Evolutionary conservation across 37 sponge, comb jelly and placozoan species (phyloP).

Genomic region (Sycon ciliatum): DNA sequence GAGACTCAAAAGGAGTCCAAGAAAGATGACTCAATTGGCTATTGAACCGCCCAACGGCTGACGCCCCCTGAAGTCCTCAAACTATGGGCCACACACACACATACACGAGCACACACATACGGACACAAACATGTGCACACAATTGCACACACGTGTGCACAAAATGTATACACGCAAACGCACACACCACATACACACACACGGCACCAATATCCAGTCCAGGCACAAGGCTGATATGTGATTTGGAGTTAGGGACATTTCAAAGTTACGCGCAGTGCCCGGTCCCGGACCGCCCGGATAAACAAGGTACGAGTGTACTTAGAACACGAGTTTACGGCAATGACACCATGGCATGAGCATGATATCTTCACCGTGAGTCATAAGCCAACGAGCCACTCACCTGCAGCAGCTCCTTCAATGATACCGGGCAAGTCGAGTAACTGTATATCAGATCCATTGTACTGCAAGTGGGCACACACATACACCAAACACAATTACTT

Average conservation of each 20-base stretch:
- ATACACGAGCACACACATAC: no score
- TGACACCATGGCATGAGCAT: background rate
- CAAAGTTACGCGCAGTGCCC: no score
- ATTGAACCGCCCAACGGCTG: no score
- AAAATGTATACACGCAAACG: background rate
- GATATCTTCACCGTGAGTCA: conserved; percentile 53
- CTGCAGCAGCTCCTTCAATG: conserved; percentile 93
- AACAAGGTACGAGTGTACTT: no score
- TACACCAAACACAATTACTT: no score
- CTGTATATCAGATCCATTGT: conserved; percentile 89
- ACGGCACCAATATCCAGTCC: background rate
- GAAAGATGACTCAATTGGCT: no score
- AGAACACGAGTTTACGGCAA: background rate
- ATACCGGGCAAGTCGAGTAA: conserved; percentile 95
- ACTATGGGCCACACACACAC: background rate
- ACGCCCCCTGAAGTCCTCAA: background rate
- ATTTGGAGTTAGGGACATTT: no score
- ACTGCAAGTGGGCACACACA: conserved; percentile 21
- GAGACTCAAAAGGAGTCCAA: no score
- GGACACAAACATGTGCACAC: background rate
- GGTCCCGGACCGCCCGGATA: no score
- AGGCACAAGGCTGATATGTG: background rate
- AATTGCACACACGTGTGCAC: background rate
- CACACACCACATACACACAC: no score
- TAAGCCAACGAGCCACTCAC: no score